These are phyloP conservation scores for Brachypteracias leptosomus DNA, from an alignment of 2,113 vertebrate genomes.

Conservation along the genomic window DNA sequence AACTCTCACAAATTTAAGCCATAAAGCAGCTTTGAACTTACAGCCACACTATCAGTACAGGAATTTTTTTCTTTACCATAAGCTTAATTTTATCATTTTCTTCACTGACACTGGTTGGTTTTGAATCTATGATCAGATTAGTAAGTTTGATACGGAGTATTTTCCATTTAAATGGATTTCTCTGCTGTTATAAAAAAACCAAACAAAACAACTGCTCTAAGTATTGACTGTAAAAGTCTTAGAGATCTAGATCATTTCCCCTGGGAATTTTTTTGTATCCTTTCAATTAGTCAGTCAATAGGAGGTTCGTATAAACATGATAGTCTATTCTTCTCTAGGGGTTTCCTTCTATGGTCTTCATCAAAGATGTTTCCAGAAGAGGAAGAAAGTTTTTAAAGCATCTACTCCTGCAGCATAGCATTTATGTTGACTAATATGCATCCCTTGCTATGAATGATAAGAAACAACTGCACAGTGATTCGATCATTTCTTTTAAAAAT, in stretches of 20 bases:
- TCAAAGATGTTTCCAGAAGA: conserved; percentile 57
- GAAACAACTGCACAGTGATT: conserved; percentile 14
- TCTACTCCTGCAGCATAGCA: neutral
- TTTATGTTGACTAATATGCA: conserved; percentile 57
- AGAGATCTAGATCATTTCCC: conserved; percentile 39
- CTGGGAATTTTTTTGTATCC: conserved; percentile 54
- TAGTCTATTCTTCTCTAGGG: conserved; percentile 63
- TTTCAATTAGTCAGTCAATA: conserved; percentile 71
- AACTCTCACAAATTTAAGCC: neutral
- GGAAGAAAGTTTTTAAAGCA: conserved; percentile 53
- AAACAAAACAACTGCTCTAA: neutral
- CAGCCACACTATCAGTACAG: neutral
- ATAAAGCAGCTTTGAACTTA: neutral
- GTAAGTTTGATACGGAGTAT: conserved; percentile 33
- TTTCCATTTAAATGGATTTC: conserved; percentile 63
- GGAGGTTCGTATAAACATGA: conserved; percentile 68
- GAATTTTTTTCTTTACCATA: neutral
- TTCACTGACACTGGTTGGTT: conserved; percentile 11
- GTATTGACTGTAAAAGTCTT: conserved; percentile 57
- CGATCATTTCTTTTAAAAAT: conserved; percentile 43
- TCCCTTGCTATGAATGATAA: conserved; percentile 39
- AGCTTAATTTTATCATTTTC: conserved; percentile 50
- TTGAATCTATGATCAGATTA: conserved; percentile 50
- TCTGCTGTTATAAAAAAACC: conserved; percentile 14
- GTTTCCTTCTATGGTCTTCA: conserved; percentile 41